A percentile compares a stretch with the other conserved stretches of the same genome.
Evolutionary conservation across 2,797 vertebrate species (phyloP).

Genomic region (Eremophila alpestris): DNA sequence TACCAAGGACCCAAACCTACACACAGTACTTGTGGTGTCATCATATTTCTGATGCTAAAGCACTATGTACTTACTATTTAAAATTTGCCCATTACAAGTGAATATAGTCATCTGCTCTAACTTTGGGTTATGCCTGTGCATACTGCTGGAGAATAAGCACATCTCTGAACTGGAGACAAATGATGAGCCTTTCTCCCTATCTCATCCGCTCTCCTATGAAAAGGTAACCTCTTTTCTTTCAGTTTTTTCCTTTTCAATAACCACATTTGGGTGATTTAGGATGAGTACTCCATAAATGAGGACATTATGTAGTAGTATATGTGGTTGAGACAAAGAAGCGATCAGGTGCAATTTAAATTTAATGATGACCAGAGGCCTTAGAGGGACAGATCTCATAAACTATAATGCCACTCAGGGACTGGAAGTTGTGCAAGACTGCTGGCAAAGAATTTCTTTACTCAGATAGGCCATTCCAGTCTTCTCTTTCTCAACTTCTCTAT

Average conservation of each 20-base stretch:
- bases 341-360: background rate
- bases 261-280: background rate
- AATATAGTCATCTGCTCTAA: background rate
- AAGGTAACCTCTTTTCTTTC: constrained; percentile 2
- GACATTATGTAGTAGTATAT: background rate
- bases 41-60: background rate
- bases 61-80: background rate
- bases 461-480: background rate
- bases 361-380: background rate
- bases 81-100: background rate
- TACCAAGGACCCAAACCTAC: background rate
- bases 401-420: background rate
- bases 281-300: background rate
- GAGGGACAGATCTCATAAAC: background rate
- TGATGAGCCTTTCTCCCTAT: background rate
- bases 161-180: constrained; percentile 25
- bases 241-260: background rate
- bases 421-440: background rate
- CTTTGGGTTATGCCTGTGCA: constrained; percentile 28
- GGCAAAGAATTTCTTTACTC: background rate
- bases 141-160: constrained; percentile 40
- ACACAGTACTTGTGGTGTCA: background rate
- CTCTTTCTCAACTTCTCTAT: background rate
- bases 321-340: background rate
- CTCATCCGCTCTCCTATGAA: background rate